Base-by-base conservation (phyloP, 2,888 invertebrate species). In the Cataglyphis cursor region DNA sequence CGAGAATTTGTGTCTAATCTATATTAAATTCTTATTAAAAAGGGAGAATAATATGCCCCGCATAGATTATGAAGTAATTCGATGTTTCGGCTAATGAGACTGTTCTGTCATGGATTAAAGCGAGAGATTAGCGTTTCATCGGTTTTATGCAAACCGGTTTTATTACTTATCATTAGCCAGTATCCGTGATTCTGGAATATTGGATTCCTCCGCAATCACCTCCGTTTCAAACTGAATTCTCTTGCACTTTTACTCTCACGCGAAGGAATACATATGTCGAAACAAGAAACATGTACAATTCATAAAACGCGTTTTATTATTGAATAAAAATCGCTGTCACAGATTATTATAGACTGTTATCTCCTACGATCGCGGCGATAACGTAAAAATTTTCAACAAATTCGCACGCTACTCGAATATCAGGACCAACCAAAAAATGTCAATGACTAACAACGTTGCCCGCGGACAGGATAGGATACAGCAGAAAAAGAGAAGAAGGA, bases 131-230 rank as follows among this genome's bases (percentile, higher is more conserved):
- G 78, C 78, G 54, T 78, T 78, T 72, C 51, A 41, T 41, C 73
- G 21, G 41, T 44, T 72, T 72, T 41, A 59, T 31, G 73, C 57
- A 59, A 78, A 78, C 78, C 78, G 73, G 78, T 78, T 78, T 78
- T 57, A 78, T 78, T 72, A 31, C 78, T 59, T 72, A 59, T 44
- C 57, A 41, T 41, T 21, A 9, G n/a, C 35, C 51, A n/a, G 78
- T 44, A 72, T 78, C 72, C 78, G 73, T 35, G 73, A 72, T 80
- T 80, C 78, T 59, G 78, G 73, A 80, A 80, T 78, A 72, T 72
- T 51, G 78, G 73, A 78, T 70, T 72, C 78, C 44, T 78, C 57
- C 15, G 18, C 8, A 57, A 76, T 76, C 72, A 41, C n/a, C n/a
- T n/a, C n/a, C 41, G 41, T 38, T 75, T 75, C 75, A 51, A 51